phyloP scores from a whole-genome alignment of 2,797 vertebrate genomes.

The Pipistrellus pipistrellus region DNA sequence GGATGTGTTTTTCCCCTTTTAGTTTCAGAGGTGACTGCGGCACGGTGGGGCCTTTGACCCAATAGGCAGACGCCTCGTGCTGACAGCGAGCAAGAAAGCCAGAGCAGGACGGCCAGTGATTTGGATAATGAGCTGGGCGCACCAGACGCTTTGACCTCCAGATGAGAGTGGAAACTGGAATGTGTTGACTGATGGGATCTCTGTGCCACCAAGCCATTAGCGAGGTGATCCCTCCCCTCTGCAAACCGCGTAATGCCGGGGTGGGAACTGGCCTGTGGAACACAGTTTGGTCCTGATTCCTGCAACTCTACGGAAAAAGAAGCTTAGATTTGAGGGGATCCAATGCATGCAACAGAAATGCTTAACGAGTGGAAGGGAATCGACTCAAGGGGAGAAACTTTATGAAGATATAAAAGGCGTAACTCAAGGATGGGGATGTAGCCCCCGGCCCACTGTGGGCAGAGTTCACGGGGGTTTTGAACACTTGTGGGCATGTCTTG shows the following conservation, averaged over 20 bases:
- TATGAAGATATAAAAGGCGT: conserved; percentile 53
- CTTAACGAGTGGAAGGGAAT: conserved; percentile 65
- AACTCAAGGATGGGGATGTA: background rate
- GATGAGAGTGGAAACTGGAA: conserved; percentile 60
- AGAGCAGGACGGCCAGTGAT: conserved; percentile 25
- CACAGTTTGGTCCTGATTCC: conserved; percentile 68
- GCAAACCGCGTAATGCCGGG: conserved; percentile 17
- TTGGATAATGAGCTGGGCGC: conserved; percentile 72
- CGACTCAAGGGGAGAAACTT: conserved; percentile 42
- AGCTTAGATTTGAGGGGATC: conserved; percentile 74
- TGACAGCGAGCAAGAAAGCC: conserved; percentile 38
- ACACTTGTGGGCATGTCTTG: background rate
- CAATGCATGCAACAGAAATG: conserved; percentile 68
- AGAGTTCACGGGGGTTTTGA: background rate
- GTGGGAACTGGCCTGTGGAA: conserved; percentile 65
- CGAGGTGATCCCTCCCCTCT: background rate
- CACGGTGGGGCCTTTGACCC: conserved; percentile 63
- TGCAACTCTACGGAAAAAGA: conserved; percentile 64
- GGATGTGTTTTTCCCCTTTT: background rate
- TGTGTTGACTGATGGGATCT: conserved; percentile 68
- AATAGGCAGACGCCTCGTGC: conserved; percentile 23
- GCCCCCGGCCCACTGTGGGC: background rate
- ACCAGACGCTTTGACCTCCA: conserved; percentile 68
- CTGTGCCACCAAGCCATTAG: conserved; percentile 46
- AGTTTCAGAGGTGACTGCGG: conserved; percentile 56